Evolutionary conservation across 53 echinoderm and acorn worm species (phyloP), one percentile per base, ranked within the genome.

Genomic region (Holothuria leucospilota): DNA sequence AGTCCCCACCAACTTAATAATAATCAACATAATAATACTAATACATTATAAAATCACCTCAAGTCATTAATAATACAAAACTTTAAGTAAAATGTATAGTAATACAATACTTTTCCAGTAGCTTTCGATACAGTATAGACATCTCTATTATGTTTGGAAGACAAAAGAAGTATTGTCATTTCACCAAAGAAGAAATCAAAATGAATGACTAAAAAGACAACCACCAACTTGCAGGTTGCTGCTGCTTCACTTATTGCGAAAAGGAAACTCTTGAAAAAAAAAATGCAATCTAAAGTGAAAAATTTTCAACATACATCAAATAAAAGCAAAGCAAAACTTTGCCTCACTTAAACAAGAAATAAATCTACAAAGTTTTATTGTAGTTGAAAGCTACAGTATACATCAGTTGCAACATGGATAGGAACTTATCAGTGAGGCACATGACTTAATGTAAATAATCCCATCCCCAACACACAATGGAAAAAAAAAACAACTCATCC

Each of bases 41-140:
- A 71, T 56, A 56, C 56, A 56, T 56, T 56, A 56, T 56, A 72
- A 72, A 75, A 52, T 75, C 75, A 75, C 75, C 53, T 75, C 75
- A 75, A 70, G 75, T 75, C 75, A 51, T 75, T 13, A 75, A 75
- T 51, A 52, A 75, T 24, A 75, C 49, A 71, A 71, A 71, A 71
- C n/a, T 49, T 75, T 52, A 46, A 75, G 75, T 75, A 75, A 75
- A 75, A 75, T 51, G 25, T 72, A 42, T 72, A 51, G 75, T 75
- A 51, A 26, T 75, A 75, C 75, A 75, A 75, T 51, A 75, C 24
- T 75, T 49, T 75, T 75, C 41, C 12, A 56, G 56, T 56, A 56
- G 8, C 39, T 75, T 21, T 72, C 25, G 42, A 72, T 72, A 75
- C 75, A 75, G 52, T 75, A 75, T 75, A 75, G 75, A 75, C 51